Evolutionary conservation across 2,797 vertebrate species (phyloP).

Genomic region (Trachops cirrhosus): DNA sequence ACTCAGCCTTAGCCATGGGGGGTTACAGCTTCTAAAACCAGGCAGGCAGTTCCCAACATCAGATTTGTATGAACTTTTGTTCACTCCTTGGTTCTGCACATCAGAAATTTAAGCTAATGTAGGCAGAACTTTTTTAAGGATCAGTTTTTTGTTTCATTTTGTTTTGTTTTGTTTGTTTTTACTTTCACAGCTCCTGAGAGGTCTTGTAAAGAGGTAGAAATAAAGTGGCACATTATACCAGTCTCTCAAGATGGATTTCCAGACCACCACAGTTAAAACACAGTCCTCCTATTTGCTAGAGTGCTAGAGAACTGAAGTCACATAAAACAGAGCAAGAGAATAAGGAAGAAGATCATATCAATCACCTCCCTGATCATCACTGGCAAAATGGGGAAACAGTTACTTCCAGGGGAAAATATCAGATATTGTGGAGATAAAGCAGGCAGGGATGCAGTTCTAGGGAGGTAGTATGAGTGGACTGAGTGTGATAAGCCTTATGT

Average conservation of each 20-base stretch:
- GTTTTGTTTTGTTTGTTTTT: background rate
- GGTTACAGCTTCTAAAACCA: too few species aligned
- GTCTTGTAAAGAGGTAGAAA: background rate
- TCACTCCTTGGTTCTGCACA: background rate
- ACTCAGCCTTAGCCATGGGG: too few species aligned
- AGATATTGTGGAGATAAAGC: background rate
- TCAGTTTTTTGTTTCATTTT: background rate
- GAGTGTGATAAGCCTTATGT: background rate
- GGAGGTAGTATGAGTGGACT: background rate
- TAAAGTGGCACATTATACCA: background rate
- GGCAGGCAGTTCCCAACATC: too few species aligned
- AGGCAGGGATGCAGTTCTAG: background rate
- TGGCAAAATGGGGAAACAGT: background rate
- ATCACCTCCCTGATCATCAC: background rate
- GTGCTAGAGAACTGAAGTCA: background rate
- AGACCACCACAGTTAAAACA: background rate
- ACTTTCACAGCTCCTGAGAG: background rate
- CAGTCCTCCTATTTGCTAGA: background rate
- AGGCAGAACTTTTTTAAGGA: background rate
- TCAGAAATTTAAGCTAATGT: background rate
- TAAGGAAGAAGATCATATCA: background rate
- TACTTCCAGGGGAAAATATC: background rate
- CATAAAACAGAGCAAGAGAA: background rate
- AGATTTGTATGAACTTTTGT: background rate
- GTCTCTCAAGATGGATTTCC: background rate